Evolutionary conservation across 2,113 vertebrate genomes (phyloP).

Genomic region (Chunga burmeisteri): DNA sequence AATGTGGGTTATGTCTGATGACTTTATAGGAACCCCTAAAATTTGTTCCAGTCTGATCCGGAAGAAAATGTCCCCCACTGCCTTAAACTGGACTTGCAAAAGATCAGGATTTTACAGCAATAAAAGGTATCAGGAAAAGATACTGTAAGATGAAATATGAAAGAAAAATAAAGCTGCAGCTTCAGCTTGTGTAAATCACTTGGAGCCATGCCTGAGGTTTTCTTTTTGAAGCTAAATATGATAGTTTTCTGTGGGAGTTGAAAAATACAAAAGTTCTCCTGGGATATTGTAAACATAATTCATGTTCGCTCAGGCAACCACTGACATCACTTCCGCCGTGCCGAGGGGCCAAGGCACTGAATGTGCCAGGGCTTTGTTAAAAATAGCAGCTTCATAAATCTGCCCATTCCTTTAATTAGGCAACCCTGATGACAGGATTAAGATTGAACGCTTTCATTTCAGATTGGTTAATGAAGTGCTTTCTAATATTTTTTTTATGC

Average conservation of each 20-base stretch:
- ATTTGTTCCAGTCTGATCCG: background rate
- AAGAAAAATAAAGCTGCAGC: background rate
- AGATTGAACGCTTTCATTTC: conserved; percentile 49
- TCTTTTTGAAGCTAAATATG: background rate
- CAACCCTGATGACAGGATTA: conserved; percentile 44
- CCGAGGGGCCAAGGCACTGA: conserved; percentile 44
- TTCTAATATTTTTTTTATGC: background rate
- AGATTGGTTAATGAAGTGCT: conserved; percentile 43
- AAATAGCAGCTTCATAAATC: conserved; percentile 70
- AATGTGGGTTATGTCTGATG: rapidly evolving
- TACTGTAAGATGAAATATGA: background rate
- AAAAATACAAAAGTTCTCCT: conserved; percentile 50
- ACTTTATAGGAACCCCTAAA: background rate
- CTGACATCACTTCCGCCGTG: conserved; percentile 70
- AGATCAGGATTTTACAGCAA: rapidly evolving
- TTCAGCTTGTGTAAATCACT: background rate
- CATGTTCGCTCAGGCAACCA: conserved; percentile 28
- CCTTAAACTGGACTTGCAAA: background rate
- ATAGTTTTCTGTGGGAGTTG: conserved; percentile 32
- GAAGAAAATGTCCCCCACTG: background rate
- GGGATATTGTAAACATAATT: conserved; percentile 63
- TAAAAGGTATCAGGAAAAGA: background rate
- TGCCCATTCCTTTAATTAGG: conserved; percentile 60
- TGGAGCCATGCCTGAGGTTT: conserved; percentile 9
- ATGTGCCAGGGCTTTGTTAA: conserved; percentile 40